Evolutionary conservation across 2,888 invertebrate genomes (phyloP).

Genomic region (Oxycera nigricornis): DNA sequence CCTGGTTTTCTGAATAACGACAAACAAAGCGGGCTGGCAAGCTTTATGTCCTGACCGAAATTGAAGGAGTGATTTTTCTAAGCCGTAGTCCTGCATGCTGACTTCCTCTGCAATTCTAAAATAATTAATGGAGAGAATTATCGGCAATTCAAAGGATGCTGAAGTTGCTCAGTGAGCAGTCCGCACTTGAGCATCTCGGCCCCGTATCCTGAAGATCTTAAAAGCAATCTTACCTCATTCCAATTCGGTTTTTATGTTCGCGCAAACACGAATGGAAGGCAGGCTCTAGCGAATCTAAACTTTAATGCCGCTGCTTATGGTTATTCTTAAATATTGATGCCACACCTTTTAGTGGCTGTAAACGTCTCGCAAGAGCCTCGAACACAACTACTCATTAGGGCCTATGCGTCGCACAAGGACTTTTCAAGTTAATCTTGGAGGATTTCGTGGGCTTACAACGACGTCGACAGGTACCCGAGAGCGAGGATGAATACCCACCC

Average conservation of each 20-base stretch:
- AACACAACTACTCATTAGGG: slow-evolving; percentile 31
- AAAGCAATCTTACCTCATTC: slow-evolving; percentile 20
- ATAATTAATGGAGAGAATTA: neutral
- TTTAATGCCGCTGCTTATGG: neutral
- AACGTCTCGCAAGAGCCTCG: slow-evolving; percentile 6
- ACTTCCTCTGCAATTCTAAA: neutral
- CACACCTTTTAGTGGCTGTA: neutral
- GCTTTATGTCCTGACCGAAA: neutral
- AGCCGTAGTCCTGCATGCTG: neutral
- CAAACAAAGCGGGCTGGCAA: neutral
- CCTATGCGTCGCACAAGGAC: slow-evolving; percentile 9
- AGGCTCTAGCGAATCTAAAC: neutral
- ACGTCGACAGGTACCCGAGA: neutral
- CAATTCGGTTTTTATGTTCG: neutral
- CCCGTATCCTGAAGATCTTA: neutral
- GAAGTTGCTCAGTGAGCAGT: neutral
- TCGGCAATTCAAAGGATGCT: too few relatives aligned
- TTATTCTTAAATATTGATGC: slow-evolving; percentile 28
- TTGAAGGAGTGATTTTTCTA: neutral
- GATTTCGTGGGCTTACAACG: slow-evolving; percentile 12
- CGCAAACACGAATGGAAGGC: neutral
- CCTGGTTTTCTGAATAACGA: neutral
- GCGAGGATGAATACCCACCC: neutral
- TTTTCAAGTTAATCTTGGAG: slow-evolving; percentile 25
- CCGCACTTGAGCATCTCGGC: neutral